phyloP scores from a whole-genome alignment of 2,888 invertebrate genomes.

The Notocelia uddmanniana region DNA sequence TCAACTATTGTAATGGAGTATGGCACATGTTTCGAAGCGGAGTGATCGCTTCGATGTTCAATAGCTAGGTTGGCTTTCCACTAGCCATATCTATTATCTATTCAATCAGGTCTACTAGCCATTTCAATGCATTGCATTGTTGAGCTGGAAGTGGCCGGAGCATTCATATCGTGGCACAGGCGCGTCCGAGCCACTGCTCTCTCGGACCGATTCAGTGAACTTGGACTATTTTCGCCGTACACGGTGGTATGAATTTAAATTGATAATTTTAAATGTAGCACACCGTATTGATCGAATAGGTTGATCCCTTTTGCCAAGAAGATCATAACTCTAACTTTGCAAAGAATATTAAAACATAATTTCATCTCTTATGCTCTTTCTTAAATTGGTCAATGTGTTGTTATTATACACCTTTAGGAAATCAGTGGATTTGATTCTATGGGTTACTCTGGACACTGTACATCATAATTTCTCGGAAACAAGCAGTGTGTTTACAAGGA shows the following conservation, averaged over 20 bases:
- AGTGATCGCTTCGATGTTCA: neutral
- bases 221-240: constrained; percentile 28
- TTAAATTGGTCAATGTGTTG: too few species aligned
- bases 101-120: neutral
- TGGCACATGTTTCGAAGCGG: neutral
- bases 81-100: constrained; percentile 20
- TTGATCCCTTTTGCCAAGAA: neutral
- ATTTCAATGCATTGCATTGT: constrained; percentile 55
- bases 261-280: constrained; percentile 11
- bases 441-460: too few species aligned
- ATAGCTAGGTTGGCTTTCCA: neutral
- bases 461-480: too few species aligned
- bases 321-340: neutral
- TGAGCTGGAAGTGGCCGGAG: constrained; percentile 1
- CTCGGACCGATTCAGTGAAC: constrained; percentile 31
- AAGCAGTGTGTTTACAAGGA: too few species aligned
- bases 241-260: constrained; percentile 34
- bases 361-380: too few species aligned
- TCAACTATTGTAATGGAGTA: too few species aligned
- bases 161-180: constrained; percentile 58
- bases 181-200: constrained; percentile 48
- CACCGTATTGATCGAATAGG: neutral
- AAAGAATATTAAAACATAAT: too few species aligned
- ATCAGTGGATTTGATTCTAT: too few species aligned
- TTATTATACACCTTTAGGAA: too few species aligned